Base-by-base conservation (phyloP, 1,140 invertebrate species). In the Ceratosolen solmsi region DNA sequence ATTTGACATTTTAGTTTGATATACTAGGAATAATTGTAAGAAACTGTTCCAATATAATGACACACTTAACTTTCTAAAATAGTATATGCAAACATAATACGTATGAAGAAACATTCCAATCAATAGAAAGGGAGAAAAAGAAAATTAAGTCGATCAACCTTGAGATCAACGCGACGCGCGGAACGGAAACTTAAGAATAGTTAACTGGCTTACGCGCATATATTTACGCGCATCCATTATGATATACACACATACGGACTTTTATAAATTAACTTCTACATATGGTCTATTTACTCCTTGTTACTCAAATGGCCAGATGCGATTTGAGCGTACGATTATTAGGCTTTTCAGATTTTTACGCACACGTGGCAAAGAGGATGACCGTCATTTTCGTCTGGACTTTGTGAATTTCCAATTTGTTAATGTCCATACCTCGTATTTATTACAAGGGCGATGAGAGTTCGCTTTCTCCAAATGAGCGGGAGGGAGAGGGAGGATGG, bases 211-310 rank as follows among this genome's bases (percentile, higher is more conserved):
- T 33, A 36, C 20, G 27, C 70, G 41, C 83, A 82, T 22, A 33
- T 36, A 63, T 15, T 30, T 20, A 9, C 3, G 36, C 85, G 84
- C 73, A 80, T 86, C 84, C 83, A 86, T 60, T 15, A n/a, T 60
- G 2, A 36, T 17, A 20, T 22, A 1, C 36, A 15, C 17, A 9
- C 27, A 15, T 25, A n/a, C n/a, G 15, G 54, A 56, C 22, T 56
- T 63, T 15, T 30, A 33, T 3, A 63, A 17, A 54, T 54, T 54
- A 5, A 3, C 51, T 22, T 22, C 17, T 54, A 54, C 51, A 22
- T 4, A 22, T 22, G 17, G 3, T 54, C 17, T 54, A 54, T 54
- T 54, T 54, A 54, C 9, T 54, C 17, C 17, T 22, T 54, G 20
- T 20, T 54, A 22, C 20, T 54, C 20, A 22, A 22, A 54, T 54